Percentiles rank a stretch among this genome's conserved stretches.
Conservation (phyloP, 64 coral and sea anemone species). For the Pachyseris speciosa region DNA sequence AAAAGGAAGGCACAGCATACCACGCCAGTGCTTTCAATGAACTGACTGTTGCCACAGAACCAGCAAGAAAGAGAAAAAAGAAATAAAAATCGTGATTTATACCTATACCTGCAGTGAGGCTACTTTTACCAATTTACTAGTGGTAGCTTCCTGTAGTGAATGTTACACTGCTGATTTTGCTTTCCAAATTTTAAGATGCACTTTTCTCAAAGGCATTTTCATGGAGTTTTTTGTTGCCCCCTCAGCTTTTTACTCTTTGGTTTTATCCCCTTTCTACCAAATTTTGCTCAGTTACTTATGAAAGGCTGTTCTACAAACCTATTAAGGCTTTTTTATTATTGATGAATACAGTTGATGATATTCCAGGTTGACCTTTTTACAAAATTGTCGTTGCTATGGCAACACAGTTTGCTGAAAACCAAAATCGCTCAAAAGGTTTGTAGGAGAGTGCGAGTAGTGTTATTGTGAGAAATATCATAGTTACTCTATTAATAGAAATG, state of each 20-base stretch:
- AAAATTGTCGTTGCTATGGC: neutral
- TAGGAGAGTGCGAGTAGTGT: neutral
- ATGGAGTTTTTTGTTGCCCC: neutral
- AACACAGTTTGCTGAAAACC: neutral
- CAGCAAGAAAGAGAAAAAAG: slow-evolving; percentile 1
- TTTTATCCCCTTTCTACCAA: neutral
- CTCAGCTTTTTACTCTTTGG: neutral
- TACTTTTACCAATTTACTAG: too few relatives aligned
- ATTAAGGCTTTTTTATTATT: neutral
- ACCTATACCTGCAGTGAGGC: too few relatives aligned
- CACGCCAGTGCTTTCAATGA: slow-evolving; percentile 48
- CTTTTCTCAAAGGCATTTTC: neutral
- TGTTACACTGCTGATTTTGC: neutral
- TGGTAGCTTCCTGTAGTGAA: too few relatives aligned
- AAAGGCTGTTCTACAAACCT: too few relatives aligned
- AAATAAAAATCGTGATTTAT: neutral
- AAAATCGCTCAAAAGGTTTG: neutral
- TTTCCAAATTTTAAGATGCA: neutral
- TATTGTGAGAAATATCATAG: neutral
- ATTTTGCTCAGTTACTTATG: neutral
- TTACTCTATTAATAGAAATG: neutral
- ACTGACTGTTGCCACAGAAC: neutral
- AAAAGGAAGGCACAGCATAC: slow-evolving; percentile 54
- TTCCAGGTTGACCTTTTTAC: slow-evolving; percentile 10
- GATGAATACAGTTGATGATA: neutral